phyloP scores from a whole-genome alignment of 2,113 vertebrate genomes.

The Rhabdornis inornatus region DNA sequence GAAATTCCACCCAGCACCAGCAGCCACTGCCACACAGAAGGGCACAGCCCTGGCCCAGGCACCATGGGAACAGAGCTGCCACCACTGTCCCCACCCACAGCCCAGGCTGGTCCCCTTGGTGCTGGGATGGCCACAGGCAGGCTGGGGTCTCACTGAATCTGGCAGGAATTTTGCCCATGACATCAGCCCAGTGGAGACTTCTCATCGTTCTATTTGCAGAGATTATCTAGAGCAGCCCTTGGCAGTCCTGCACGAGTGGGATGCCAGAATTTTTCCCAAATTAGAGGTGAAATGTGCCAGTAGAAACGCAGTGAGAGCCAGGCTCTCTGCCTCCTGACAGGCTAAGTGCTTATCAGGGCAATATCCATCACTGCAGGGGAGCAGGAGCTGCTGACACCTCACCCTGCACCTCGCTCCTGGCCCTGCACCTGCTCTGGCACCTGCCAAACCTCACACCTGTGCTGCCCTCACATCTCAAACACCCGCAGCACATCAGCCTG shows the following conservation, averaged over 20 bases:
- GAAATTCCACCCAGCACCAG: background rate
- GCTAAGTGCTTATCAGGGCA: background rate
- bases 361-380: background rate
- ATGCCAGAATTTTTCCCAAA: constrained; percentile 32
- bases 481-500: background rate
- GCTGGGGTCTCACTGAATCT: accelerated
- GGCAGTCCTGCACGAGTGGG: background rate
- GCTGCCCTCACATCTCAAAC: background rate
- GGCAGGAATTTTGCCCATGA: background rate
- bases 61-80: background rate
- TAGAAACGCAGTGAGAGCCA: background rate
- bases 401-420: accelerated
- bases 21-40: background rate
- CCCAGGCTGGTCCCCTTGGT: accelerated
- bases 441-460: background rate
- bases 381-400: background rate
- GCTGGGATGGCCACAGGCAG: background rate
- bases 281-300: constrained; percentile 40
- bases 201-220: background rate
- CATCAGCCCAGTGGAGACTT: background rate
- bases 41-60: background rate
- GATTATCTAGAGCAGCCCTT: constrained; percentile 33
- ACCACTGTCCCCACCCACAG: background rate
- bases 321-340: background rate
- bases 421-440: background rate